Conservation (phyloP, 2,113 vertebrate genomes). For the Rhynchopsitta pachyrhyncha region DNA sequence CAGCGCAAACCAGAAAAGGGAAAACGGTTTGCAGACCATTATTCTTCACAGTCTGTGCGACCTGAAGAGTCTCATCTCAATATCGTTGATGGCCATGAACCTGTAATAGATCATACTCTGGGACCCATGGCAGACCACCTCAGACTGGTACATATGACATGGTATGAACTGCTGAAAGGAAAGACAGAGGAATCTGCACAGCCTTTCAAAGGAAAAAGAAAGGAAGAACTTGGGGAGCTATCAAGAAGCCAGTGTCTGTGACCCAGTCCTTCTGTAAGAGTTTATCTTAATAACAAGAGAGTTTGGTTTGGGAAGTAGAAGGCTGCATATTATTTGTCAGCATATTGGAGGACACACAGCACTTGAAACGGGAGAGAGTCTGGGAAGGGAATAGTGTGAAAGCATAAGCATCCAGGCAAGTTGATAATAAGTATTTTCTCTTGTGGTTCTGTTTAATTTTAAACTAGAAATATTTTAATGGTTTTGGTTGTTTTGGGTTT, state of each 20-base stretch:
- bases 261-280: not conserved
- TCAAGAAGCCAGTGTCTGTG: not conserved
- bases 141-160: not conserved
- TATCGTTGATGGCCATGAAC: not conserved
- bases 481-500: not conserved
- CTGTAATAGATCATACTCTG: not conserved
- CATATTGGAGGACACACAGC: fast-evolving
- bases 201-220: not conserved
- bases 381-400: not conserved
- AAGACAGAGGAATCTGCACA: not conserved
- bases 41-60: not conserved
- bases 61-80: not conserved
- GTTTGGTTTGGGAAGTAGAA: not conserved
- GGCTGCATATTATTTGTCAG: not conserved
- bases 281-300: not conserved
- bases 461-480: not conserved
- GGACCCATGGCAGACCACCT: not conserved
- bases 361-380: not conserved
- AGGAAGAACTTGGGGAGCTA: not conserved
- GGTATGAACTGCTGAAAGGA: not conserved
- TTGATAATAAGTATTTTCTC: not conserved
- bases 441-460: not conserved
- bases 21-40: not conserved
- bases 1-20: not conserved
- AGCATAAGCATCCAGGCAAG: not conserved